A percentile compares a stretch with the other conserved stretches of the same genome.
phyloP scores from a whole-genome alignment of 2,797 vertebrate species.

The Xyrichtys novacula region DNA sequence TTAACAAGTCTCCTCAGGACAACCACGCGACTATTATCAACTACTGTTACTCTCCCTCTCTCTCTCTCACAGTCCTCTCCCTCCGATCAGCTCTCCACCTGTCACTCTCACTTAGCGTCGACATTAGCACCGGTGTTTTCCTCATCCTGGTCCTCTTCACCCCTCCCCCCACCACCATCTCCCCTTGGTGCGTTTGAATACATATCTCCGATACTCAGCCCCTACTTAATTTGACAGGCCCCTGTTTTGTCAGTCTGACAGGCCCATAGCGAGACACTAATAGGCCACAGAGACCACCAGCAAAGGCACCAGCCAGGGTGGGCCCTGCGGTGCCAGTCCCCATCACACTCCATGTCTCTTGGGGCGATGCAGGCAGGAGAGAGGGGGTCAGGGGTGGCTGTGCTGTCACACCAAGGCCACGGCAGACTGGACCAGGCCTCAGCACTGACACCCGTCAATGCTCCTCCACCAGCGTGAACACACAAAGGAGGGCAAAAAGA shows the following conservation, averaged over 20 bases:
- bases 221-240: slow-evolving; percentile 90
- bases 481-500: slow-evolving; percentile 70
- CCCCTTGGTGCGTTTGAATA: slow-evolving; percentile 82
- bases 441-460: slow-evolving; percentile 67
- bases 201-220: slow-evolving; percentile 81
- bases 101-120: slow-evolving; percentile 96
- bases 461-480: slow-evolving; percentile 5
- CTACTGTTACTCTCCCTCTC: slow-evolving; percentile 51
- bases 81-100: slow-evolving; percentile 88
- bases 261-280: slow-evolving; percentile 88
- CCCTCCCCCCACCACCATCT: slow-evolving; percentile 65
- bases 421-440: slow-evolving; percentile 73
- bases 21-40: slow-evolving; percentile 75
- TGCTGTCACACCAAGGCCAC: slow-evolving; percentile 76
- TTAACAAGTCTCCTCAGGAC: slow-evolving; percentile 83
- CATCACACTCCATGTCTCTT: slow-evolving; percentile 83
- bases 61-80: slow-evolving; percentile 60
- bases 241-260: slow-evolving; percentile 88
- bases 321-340: slow-evolving; percentile 83
- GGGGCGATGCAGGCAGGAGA: slow-evolving; percentile 72
- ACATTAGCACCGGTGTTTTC: slow-evolving; percentile 93
- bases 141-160: slow-evolving; percentile 79
- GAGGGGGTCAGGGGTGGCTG: slow-evolving; percentile 63
- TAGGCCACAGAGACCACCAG: slow-evolving; percentile 86
- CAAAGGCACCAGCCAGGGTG: slow-evolving; percentile 83